Evolutionary conservation across 2,797 vertebrate species (phyloP).

Genomic region (Pyrrhura leucotis): DNA sequence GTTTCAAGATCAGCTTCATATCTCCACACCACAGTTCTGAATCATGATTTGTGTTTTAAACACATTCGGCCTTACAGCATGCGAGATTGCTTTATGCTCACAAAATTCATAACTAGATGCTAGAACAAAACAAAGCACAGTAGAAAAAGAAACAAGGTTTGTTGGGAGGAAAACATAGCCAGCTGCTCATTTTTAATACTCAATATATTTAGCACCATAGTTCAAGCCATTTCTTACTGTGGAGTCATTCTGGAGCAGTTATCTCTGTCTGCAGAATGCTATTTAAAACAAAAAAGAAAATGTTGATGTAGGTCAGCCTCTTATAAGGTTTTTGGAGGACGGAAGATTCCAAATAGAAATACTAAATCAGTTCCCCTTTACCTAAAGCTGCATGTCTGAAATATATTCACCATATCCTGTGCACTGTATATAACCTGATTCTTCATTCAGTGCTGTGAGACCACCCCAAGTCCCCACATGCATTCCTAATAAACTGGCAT

Average conservation of each 20-base stretch:
- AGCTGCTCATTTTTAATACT: background rate
- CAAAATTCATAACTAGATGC: slow-evolving; percentile 20
- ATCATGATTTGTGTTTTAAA: slow-evolving; percentile 44
- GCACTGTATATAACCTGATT: background rate
- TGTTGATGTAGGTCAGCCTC: background rate
- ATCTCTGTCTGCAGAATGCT: background rate
- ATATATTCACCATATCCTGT: background rate
- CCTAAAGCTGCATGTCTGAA: background rate
- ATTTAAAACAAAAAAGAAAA: background rate
- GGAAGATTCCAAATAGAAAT: background rate
- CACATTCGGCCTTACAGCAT: background rate
- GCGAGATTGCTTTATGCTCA: background rate
- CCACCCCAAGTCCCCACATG: background rate
- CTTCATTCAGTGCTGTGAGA: background rate
- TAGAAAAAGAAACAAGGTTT: background rate
- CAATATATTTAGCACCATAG: background rate
- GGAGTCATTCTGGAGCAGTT: background rate
- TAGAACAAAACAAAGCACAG: background rate
- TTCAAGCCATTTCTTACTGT: background rate
- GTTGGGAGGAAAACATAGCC: background rate
- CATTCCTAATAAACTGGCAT: rapidly evolving
- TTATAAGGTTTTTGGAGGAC: background rate
- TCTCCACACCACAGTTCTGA: background rate
- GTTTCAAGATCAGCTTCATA: background rate
- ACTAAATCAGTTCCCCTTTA: background rate